These are phyloP conservation scores for Motacilla alba DNA, from an alignment of 2,113 vertebrate species.

Conservation along the genomic window DNA sequence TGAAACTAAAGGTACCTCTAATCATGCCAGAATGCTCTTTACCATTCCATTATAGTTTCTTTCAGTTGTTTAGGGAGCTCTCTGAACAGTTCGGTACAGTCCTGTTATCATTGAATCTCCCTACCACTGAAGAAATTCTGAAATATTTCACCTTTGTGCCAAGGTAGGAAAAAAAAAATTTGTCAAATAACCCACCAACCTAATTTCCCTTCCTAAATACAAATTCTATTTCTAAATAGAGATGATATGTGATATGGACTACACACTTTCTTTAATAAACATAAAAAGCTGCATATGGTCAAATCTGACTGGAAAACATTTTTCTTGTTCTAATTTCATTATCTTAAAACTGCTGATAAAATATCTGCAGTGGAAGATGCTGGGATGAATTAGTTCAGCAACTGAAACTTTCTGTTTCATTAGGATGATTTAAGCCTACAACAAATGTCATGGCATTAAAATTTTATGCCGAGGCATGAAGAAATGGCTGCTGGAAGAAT, in stretches of 20 bases:
- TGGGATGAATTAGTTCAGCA: constrained; percentile 38
- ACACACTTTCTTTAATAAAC: neutral
- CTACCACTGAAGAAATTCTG: neutral
- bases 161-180: neutral
- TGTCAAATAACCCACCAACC: neutral
- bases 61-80: neutral
- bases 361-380: neutral
- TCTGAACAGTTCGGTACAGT: neutral
- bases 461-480: constrained; percentile 50
- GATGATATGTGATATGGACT: neutral
- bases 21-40: neutral
- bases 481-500: constrained; percentile 26
- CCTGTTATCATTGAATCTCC: neutral
- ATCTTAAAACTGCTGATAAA: constrained; percentile 38
- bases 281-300: neutral
- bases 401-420: constrained; percentile 21
- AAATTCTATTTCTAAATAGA: neutral
- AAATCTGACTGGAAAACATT: neutral
- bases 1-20: neutral
- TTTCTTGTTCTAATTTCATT: neutral
- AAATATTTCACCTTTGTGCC: neutral
- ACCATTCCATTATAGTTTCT: neutral
- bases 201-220: neutral
- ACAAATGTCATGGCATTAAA: constrained; percentile 64
- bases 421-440: constrained; percentile 60